Evolutionary conservation across 1,140 invertebrate genomes (phyloP).

Genomic region (Aporrectodea caliginosa): DNA sequence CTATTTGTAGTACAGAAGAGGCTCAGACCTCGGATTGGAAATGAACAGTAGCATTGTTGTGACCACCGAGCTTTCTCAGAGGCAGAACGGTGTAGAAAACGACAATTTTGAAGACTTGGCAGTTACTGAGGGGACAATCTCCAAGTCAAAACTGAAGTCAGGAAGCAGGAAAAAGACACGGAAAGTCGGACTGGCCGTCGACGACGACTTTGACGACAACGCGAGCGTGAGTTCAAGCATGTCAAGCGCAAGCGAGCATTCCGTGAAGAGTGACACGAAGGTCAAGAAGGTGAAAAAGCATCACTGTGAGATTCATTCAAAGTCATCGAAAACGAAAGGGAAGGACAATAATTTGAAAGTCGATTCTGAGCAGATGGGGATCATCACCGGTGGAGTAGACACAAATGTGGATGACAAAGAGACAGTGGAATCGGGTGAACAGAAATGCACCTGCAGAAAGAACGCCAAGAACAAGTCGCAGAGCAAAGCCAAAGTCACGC

Average conservation of each 20-base stretch:
- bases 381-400: background rate
- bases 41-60: too few relatives aligned
- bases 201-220: slow-evolving; percentile 16
- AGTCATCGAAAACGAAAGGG: background rate
- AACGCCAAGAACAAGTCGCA: background rate
- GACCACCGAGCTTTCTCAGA: too few relatives aligned
- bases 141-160: background rate
- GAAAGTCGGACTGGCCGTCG: background rate
- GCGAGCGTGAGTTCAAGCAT: slow-evolving; percentile 9
- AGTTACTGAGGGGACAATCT: too few relatives aligned
- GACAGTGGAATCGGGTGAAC: background rate
- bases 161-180: background rate
- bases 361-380: background rate
- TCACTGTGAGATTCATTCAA: slow-evolving; percentile 19
- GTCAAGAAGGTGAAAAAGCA: slow-evolving; percentile 2
- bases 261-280: background rate
- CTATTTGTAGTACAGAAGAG: too few relatives aligned
- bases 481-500: slow-evolving; percentile 12
- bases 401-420: background rate
- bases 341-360: background rate
- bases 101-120: too few relatives aligned
- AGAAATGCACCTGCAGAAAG: slow-evolving; percentile 8
- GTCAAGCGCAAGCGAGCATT: slow-evolving; percentile 20
- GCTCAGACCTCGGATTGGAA: too few relatives aligned
- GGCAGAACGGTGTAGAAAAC: too few relatives aligned